Evolutionary conservation across 23 tunicate genomes (phyloP).

Genomic region (Phallusia fumigata): DNA sequence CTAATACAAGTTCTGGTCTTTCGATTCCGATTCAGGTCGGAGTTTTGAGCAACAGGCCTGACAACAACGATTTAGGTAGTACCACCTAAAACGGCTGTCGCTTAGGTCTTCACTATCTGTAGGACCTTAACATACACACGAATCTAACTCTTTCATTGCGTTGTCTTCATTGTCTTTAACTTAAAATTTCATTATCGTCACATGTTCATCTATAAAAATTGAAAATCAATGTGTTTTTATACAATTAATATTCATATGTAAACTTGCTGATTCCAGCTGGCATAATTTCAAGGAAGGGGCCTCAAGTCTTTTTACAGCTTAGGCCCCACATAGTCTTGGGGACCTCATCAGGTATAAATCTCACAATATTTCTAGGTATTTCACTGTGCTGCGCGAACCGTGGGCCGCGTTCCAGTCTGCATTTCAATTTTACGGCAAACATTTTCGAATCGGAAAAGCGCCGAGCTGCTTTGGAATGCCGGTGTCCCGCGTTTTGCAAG

Average conservation of each 20-base stretch:
- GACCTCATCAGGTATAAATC: no score
- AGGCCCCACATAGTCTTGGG: no score
- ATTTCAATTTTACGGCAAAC: neutral
- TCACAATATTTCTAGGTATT: neutral
- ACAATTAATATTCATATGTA: neutral
- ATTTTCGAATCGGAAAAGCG: neutral
- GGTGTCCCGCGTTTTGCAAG: neutral
- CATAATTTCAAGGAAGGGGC: neutral
- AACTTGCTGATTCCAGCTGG: neutral
- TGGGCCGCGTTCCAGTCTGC: neutral
- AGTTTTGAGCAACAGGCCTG: no score
- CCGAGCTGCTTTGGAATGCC: slow-evolving; percentile 6
- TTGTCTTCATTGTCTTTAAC: no score
- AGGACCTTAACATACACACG: no score
- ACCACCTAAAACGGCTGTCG: no score
- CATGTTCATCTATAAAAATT: neutral
- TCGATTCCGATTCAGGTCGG: no score
- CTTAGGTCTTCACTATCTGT: no score
- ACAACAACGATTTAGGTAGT: no score
- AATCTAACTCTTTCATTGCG: no score
- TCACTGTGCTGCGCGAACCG: neutral
- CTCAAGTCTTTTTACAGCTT: neutral
- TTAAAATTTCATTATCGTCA: no score
- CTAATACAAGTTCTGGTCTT: no score
- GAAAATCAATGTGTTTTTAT: neutral